Conservation (phyloP, 1,140 invertebrate species). For the Sycophila sp. region DNA sequence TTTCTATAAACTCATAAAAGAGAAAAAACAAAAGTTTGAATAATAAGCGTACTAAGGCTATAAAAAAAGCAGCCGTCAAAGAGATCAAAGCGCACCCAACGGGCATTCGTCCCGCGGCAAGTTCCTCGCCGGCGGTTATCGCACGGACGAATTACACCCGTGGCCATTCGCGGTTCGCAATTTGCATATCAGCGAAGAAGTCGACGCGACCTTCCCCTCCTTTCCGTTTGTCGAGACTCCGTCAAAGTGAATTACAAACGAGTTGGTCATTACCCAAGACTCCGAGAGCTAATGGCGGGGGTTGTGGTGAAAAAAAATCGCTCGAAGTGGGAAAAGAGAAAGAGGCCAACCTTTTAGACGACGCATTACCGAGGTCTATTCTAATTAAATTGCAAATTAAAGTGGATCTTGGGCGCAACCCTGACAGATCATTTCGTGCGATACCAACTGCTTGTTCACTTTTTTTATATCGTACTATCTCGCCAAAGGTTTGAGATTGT, state of each 20-base stretch:
- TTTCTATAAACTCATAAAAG: neutral
- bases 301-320: neutral
- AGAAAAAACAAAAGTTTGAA: neutral
- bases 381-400: constrained; percentile 25
- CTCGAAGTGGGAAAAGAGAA: neutral
- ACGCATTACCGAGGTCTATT: neutral
- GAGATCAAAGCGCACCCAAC: no score
- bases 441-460: no score
- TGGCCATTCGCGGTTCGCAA: neutral
- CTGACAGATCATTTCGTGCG: no score
- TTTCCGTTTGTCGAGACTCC: neutral
- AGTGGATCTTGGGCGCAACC: neutral
- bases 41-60: no score
- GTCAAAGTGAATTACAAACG: constrained; percentile 5
- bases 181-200: constrained; percentile 2
- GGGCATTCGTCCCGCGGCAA: no score
- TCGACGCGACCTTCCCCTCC: neutral
- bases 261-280: neutral
- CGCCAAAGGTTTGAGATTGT: no score
- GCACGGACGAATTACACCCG: neutral
- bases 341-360: neutral
- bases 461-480: no score
- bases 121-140: no score
- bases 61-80: no score
- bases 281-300: neutral